Evolutionary conservation across 2,888 invertebrate species (phyloP).

Genomic region (Ormyrus rosae): DNA sequence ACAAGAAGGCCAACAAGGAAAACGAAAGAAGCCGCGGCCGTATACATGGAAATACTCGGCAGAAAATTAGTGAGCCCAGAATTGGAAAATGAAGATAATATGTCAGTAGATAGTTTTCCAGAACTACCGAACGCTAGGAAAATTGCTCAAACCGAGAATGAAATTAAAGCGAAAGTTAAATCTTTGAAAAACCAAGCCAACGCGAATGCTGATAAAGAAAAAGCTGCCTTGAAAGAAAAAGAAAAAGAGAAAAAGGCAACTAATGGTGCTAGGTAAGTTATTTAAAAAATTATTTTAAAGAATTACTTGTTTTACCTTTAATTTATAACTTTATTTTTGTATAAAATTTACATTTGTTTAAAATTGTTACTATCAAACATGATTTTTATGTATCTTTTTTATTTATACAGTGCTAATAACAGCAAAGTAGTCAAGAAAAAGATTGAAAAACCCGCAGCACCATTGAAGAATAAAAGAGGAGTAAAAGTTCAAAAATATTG

Average conservation of each 20-base stretch:
- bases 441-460: neutral
- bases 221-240: slow-evolving; percentile 39
- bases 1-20: slow-evolving; percentile 80
- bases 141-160: slow-evolving; percentile 80
- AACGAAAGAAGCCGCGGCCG: slow-evolving; percentile 86
- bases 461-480: slow-evolving; percentile 64
- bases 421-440: slow-evolving; percentile 40
- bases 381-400: neutral
- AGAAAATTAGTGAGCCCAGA: slow-evolving; percentile 82
- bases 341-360: neutral
- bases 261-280: slow-evolving; percentile 5
- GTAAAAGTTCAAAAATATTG: slow-evolving; percentile 68
- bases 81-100: slow-evolving; percentile 80
- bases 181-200: slow-evolving; percentile 38
- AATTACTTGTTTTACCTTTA: neutral
- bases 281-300: neutral
- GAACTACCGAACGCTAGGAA: slow-evolving; percentile 82
- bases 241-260: slow-evolving; percentile 18
- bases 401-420: neutral
- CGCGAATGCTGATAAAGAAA: slow-evolving; percentile 2
- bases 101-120: slow-evolving; percentile 82
- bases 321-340: neutral
- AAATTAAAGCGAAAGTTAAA: slow-evolving; percentile 77
- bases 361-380: too few species aligned
- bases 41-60: slow-evolving; percentile 85